Conservation (phyloP, 1,140 invertebrate genomes). For the Mya arenaria region DNA sequence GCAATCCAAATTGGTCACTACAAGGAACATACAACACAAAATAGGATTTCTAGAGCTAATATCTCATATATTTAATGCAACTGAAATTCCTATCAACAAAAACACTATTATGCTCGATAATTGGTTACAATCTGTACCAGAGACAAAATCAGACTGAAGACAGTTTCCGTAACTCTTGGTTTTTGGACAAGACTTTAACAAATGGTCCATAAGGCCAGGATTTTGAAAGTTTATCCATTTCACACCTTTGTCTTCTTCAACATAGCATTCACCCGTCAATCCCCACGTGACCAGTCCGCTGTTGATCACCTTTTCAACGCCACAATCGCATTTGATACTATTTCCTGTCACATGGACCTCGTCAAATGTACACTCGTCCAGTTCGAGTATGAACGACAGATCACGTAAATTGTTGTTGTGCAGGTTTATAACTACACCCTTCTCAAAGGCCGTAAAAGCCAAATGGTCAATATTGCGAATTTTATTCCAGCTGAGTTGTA, state of each 20-base stretch:
- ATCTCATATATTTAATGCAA: too few relatives aligned
- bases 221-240: too few relatives aligned
- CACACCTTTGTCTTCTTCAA: conserved; percentile 13
- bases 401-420: conserved; percentile 29
- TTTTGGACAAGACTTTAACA: too few relatives aligned
- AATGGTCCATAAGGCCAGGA: too few relatives aligned
- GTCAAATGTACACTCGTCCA: conserved; percentile 41
- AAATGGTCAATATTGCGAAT: conserved; percentile 39
- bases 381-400: conserved; percentile 39
- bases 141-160: too few relatives aligned
- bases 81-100: too few relatives aligned
- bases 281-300: conserved; percentile 37
- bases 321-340: conserved; percentile 47
- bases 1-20: too few relatives aligned
- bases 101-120: too few relatives aligned
- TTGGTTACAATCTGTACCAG: too few relatives aligned
- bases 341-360: conserved; percentile 39
- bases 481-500: conserved; percentile 44
- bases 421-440: conserved; percentile 39
- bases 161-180: too few relatives aligned
- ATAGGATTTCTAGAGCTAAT: too few relatives aligned
- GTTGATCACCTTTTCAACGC: conserved; percentile 36
- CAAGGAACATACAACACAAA: too few relatives aligned
- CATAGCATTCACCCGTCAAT: conserved; percentile 34
- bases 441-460: conserved; percentile 37